Base-by-base conservation (phyloP, 2,113 vertebrate genomes). In the Sporophila hypoxantha region DNA sequence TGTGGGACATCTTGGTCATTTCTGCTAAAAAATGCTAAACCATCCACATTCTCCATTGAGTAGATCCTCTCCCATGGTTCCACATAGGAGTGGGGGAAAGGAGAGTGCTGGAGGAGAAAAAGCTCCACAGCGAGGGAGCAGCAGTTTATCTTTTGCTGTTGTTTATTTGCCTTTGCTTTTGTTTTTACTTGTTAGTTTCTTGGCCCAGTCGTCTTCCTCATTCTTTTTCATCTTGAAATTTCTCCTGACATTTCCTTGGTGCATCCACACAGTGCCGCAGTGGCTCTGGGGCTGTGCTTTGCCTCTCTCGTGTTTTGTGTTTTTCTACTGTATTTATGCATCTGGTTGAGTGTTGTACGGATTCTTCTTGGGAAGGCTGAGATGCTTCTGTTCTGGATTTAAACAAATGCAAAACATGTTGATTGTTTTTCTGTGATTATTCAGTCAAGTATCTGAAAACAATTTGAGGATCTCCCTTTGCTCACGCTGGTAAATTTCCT, bases 241-340 rank as follows among this genome's bases (percentile, higher is more conserved):
- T 57, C 52, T 69, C 14, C 37, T 42, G 19, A 4, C 0, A 0
- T 27, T 69, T 41, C 8, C 34, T 73, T 17, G 25, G 60, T 50
- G 57, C n/a, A 37, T 50, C 64, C 64, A 3, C 9, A 2, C 60
- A 32, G 53, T 0, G 2, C 65, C 0, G 0, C 7, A 3, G n/a
- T 14, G 29, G 7, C 2, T 12, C 2, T 27, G 50, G 70, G 34
- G 44, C 68, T 30, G 57, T 25, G 76, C 79, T 71, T 70, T 67
- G 56, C 84, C 49, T 84, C 56, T 50, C 22, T 60, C 6, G 32
- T 71, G 34, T 39, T 64, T 47, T 71, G 52, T 64, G 36, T 67
- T 93, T 86, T 70, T 65, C 64, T 1, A 1, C 68, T 59, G 36
- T n/a, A 4, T 82, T 94, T 68, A 16, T 12, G 21, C 74, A 61